Evolutionary conservation across 2,888 invertebrate genomes (phyloP), one percentile per base, ranked within the genome.

Genomic region (Apodemia zela): DNA sequence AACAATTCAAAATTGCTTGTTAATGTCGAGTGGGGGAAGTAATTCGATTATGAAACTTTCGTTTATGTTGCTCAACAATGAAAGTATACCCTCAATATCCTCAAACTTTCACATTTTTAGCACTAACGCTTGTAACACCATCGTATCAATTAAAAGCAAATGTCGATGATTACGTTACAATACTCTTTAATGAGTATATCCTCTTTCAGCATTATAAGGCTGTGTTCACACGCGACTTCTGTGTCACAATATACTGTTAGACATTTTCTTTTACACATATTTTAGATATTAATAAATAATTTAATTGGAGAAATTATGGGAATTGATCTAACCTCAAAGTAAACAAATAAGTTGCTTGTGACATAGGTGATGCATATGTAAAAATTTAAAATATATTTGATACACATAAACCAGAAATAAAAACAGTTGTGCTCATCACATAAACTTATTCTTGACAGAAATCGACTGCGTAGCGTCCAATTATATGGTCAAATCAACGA

Each of bases 81-180:
- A 42, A 42, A 42, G 42, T 42, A 42, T 42, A 38, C 38, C 42
- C 15, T 38, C 38, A 38, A 42, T 42, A 42, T 42, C 42, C 42
- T 42, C 45, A n/a, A 5, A 47, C 45, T 47, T 47, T 47, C 45
- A 47, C 45, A 47, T 17, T 47, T 47, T 47, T 45, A 47, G 17
- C 45, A 8, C 7, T 47, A 47, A 47, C 17, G 17, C 8, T 45
- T n/a, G 8, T 3, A 47, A 47, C 45, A 47, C 45, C 8, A 47
- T 17, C 45, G 17, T 47, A 47, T 47, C 45, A 47, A 47, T 47
- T 47, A 47, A 47, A 42, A 42, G 4, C 42, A 42, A 42, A 42
- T 42, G 42, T 42, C 42, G 42, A 47, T 17, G 45, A 47, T 47
- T 47, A 47, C 45, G 45, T 17, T 47, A 47, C 45, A n/a, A 7